Base-by-base conservation (phyloP, 1,140 invertebrate genomes). In the Notospermus geniculatus region DNA sequence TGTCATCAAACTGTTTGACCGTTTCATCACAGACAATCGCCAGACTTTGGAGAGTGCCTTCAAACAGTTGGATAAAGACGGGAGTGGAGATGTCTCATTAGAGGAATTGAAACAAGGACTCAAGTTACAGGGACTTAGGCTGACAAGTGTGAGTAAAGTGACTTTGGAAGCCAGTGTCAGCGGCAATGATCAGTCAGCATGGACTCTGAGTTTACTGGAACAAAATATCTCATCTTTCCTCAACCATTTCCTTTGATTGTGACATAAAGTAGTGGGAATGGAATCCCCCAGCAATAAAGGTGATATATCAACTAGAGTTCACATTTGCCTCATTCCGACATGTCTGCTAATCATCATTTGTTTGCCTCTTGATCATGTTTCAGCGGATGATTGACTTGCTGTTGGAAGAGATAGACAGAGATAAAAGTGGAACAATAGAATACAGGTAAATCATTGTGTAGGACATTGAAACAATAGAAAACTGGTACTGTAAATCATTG, bases 91-190 rank as follows among this genome's bases (percentile, higher is more conserved):
- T 22, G 59, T 77, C 19, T 67, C 68, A 4, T 36, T 64, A 5
- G 75, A 75, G 23, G 75, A 77, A 60, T 39, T 74, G 22, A 75
- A 74, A 56, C 60, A 63, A 36, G 69, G 71, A 30, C 60, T 77
- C 2, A 71, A 71, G 63, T 61, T 68, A 22, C 68, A 67, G 17
- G 75, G 75, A 32, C 61, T 77, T 9, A 59, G 75, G 23, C 65
- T 77, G 2, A 77, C 75, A 13, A 73, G 68, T 70, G 75, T 77
- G 68, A 59, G 73, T 56, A 23, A 23, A 50, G n/a, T 50, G 46
- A 9, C 46, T 43, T 43, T 43, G 19, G 39, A 13, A 43, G 11
- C 11, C 11, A 13, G 19, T 13, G 11, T 11, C 39, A 43, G 19
- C 39, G 11, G 39, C 19, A 43, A 43, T 43, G 11, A 43, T n/a